Evolutionary conservation across 2,113 vertebrate species (phyloP), one percentile per base, ranked within the genome.

Genomic region (Hydrochoerus hydrochaeris): DNA sequence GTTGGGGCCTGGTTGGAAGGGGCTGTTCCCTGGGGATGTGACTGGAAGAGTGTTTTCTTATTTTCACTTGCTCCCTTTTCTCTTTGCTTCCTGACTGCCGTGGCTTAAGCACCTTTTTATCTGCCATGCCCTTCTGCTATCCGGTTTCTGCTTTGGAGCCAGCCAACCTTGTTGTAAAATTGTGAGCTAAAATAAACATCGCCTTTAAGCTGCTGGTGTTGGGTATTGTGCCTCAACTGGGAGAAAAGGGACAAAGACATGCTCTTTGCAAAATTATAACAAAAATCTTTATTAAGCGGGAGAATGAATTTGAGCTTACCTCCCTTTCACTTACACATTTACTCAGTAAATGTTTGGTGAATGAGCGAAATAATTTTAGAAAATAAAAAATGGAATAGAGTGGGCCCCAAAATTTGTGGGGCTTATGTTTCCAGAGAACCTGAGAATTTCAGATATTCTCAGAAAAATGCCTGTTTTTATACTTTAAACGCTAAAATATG

Each of bases 241-340:
- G 44, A 49, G 75, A 78, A 30, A 77, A 77, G 75, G 30, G 75
- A 78, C 75, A 49, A 78, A 49, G 44, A 78, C 16, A 16, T 49
- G 44, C 44, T 46, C 13, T 78, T 67, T 86, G 49, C 10, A 89
- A 95, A 85, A 84, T 85, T 6, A 46, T 46, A 41, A 57, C 49
- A 88, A 81, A 73, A 93, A 73, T 95, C 71, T 73, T 38, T 93
- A 57, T 65, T 65, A n/a, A 87, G 20, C 63, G 57, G 38, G 92
- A 93, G 26, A 88, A 84, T 87, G n/a, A 62, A 67, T 92, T 67
- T 94, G 41, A 83, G 14, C 71, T 84, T 30, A 46, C 19, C 83
- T 46, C 38, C 13, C 62, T 85, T 95, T 91, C 22, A 71, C 35
- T 91, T 73, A 44, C 41, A 77, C 7, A 81, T 80, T 35, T 13